Percentiles rank a stretch among this genome's conserved stretches.
Evolutionary conservation across 37 sponge, comb jelly and placozoan genomes (phyloP).

Genomic region (Tethya wilhelma): DNA sequence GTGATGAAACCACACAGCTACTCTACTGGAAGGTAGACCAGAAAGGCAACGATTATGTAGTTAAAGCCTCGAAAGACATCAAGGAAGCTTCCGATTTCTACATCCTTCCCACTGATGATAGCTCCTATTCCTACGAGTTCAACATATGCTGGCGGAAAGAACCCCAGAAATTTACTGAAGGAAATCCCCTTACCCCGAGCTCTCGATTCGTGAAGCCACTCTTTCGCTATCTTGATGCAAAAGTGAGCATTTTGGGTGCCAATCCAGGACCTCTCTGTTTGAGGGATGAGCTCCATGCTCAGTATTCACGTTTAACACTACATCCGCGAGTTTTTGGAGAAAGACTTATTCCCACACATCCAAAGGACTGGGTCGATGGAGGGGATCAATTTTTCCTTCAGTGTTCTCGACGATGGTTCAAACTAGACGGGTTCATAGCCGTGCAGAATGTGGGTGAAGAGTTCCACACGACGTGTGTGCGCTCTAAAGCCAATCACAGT

Average conservation of each 20-base stretch:
- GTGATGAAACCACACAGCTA: background rate
- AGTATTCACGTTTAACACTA: constrained; percentile 19
- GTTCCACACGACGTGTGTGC: constrained; percentile 18
- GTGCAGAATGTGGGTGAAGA: background rate
- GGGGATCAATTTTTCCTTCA: constrained; percentile 49
- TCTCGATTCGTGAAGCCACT: no score
- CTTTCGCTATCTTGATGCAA: constrained; percentile 42
- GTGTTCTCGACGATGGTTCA: constrained; percentile 20
- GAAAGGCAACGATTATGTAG: background rate
- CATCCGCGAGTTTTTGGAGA: constrained; percentile 41
- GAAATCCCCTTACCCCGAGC: no score
- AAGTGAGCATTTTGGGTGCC: constrained; percentile 5
- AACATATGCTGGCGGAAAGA: constrained; percentile 38
- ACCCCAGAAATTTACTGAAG: no score
- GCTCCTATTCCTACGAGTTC: constrained; percentile 42
- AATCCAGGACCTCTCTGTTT: constrained; percentile 48
- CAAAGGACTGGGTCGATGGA: constrained; percentile 25
- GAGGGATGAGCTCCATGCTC: constrained; percentile 15
- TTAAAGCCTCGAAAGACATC: constrained; percentile 20
- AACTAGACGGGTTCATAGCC: background rate
- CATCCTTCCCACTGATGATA: constrained; percentile 38
- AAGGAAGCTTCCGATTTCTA: constrained; percentile 42
- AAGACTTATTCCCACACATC: background rate
- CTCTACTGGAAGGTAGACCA: constrained; percentile 28
- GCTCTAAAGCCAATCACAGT: background rate